Evolutionary conservation across 2,797 vertebrate genomes (phyloP), one percentile per base, ranked within the genome.

Genomic region (Tokudaia muenninki): DNA sequence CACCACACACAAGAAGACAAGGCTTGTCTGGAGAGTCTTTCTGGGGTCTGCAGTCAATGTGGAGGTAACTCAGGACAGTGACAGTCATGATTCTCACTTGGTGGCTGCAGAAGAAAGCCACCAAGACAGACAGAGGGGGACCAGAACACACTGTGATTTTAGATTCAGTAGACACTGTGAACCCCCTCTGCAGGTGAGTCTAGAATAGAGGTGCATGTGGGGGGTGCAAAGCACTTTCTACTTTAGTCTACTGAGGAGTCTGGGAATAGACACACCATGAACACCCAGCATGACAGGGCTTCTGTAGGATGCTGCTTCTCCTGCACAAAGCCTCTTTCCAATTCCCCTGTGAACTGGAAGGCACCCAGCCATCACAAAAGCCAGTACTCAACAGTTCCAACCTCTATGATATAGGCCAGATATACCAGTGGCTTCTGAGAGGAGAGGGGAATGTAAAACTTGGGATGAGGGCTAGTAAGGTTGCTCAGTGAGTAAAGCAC

Each of bases 1-100:
- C 5, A 26, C 90, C 13, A n/a, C 50, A 52, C 9, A n/a, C 26
- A 37, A 55, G 44, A 59, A 82, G 67, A 14, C 5, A 29, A n/a
- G 61, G 50, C 37, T 47, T 34, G 29, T n/a, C 52, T 14, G 47
- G 59, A 77, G 3, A 41, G 34, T 14, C 79, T 61, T 41, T 47
- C 22, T 3, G 17, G 55, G 44, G 2, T 7, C 74, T 63, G n/a
- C 14, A 50, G 24, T 31, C 79, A 13, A 5, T n/a, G 6, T 0
- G 7, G 41, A 80, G 7, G 1, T 47, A 41, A 47, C 34, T 34
- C 21, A 59, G 57, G 37, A 55, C 7, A 47, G 11, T 1, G 2
- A 2, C 3, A 29, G 17, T 1, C 9, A 14, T 6, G 22, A 9
- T 24, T 50, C 70, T 31, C 55, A 31, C 41, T 41, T 41, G 41